Conservation (phyloP, 2,797 vertebrate species). For the Argentina silus region DNA sequence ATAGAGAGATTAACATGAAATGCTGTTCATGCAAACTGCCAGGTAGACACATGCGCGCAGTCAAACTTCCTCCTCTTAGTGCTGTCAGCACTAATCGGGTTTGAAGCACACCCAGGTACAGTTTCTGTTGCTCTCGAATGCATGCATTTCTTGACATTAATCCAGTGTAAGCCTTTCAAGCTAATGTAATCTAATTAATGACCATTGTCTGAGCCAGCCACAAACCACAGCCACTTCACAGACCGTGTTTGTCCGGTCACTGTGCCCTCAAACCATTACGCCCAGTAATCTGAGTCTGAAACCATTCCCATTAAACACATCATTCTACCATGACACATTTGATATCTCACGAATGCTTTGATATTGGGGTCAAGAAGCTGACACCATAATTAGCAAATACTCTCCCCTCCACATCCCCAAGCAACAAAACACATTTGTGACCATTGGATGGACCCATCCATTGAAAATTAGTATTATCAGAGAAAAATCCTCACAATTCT, state of each 20-base stretch:
- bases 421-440: constrained; percentile 2
- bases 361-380: constrained; percentile 51
- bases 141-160: constrained; percentile 73
- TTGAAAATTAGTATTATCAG: not conserved
- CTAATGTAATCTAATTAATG: constrained; percentile 82
- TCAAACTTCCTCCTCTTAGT: constrained; percentile 55
- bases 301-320: constrained; percentile 20
- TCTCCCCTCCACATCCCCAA: constrained; percentile 5
- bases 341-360: constrained; percentile 44
- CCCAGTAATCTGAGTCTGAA: constrained; percentile 23
- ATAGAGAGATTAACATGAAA: constrained; percentile 72
- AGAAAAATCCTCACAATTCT: constrained; percentile 19
- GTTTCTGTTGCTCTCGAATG: constrained; percentile 67
- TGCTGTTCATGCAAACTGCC: constrained; percentile 58
- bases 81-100: constrained; percentile 64
- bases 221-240: constrained; percentile 43
- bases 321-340: constrained; percentile 27
- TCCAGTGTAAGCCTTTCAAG: constrained; percentile 74
- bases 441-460: not conserved
- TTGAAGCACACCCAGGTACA: constrained; percentile 71
- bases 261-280: not conserved
- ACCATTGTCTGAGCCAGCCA: constrained; percentile 54
- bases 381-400: constrained; percentile 46
- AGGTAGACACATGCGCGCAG: constrained; percentile 73
- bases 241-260: constrained; percentile 21